Evolutionary conservation across 1,140 invertebrate species (phyloP).

Genomic region (Drosophila melanica): DNA sequence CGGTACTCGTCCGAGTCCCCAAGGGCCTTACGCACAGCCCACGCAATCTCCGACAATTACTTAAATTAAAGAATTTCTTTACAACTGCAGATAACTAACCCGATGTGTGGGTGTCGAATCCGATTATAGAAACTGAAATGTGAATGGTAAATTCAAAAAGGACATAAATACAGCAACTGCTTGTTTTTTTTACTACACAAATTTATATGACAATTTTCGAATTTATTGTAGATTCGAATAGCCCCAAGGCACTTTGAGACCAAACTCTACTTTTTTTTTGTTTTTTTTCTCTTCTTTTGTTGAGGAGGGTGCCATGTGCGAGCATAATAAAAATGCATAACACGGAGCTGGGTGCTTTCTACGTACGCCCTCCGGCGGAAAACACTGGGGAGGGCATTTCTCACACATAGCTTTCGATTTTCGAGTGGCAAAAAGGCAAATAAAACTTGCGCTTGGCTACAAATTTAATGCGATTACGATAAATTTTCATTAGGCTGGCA

Average conservation of each 20-base stretch:
- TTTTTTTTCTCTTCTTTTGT: too few relatives aligned
- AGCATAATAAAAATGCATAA: constrained; percentile 75
- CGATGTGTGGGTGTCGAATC: background rate
- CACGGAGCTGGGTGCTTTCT: constrained; percentile 45
- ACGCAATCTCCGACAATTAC: too few relatives aligned
- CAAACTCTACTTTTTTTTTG: too few relatives aligned
- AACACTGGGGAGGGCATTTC: too few relatives aligned
- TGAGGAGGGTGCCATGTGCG: constrained; percentile 36
- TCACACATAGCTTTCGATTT: constrained; percentile 20
- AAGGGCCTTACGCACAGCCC: too few relatives aligned
- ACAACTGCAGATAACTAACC: too few relatives aligned
- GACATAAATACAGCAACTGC: constrained; percentile 42
- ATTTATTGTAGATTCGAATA: constrained; percentile 55
- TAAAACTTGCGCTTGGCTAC: constrained; percentile 60
- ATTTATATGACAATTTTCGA: constrained; percentile 77
- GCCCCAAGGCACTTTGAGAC: background rate
- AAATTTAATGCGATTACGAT: constrained; percentile 76
- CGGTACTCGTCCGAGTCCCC: too few relatives aligned
- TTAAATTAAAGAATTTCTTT: too few relatives aligned
- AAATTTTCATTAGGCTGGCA: constrained; percentile 71
- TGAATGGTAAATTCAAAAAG: constrained; percentile 9
- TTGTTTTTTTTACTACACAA: constrained; percentile 24
- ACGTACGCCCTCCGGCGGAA: too few relatives aligned
- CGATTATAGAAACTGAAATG: constrained; percentile 7
- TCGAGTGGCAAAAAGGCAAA: constrained; percentile 27